Percentiles rank a stretch among this genome's conserved stretches.
phyloP scores from a whole-genome alignment of 2,113 vertebrate genomes.

The Thoracochromis brauschi region DNA sequence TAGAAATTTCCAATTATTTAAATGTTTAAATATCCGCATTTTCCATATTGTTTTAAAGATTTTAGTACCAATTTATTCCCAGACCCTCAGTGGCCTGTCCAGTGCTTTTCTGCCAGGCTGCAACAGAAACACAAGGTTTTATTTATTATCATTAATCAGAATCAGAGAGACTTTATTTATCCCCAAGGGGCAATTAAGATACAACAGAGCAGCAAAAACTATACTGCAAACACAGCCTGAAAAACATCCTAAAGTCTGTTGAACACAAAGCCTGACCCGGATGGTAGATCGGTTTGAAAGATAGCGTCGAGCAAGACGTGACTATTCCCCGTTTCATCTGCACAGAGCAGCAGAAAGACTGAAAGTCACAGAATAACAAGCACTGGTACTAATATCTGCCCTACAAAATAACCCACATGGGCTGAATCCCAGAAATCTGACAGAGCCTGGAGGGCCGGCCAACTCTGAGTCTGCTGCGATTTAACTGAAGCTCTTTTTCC shows the following conservation, averaged over 20 bases:
- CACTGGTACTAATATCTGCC: background rate
- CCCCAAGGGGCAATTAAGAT: background rate
- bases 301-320: background rate
- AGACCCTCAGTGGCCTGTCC: background rate
- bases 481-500: slow-evolving; percentile 28
- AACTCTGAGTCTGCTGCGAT: slow-evolving; percentile 3
- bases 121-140: accelerated
- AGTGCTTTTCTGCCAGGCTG: background rate
- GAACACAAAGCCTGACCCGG: background rate
- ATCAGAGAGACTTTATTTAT: background rate
- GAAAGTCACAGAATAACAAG: background rate
- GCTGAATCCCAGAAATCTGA: background rate
- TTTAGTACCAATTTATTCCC: background rate
- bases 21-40: background rate
- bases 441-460: background rate
- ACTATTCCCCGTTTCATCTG: background rate
- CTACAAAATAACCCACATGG: background rate
- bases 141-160: background rate
- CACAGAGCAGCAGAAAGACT: background rate
- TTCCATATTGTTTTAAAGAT: background rate
- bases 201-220: background rate
- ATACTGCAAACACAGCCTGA: background rate
- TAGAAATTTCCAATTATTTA: accelerated
- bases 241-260: background rate
- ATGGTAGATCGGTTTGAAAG: background rate